phyloP scores from a whole-genome alignment of 2,797 vertebrate species.

The Crocodylus rhombifer region DNA sequence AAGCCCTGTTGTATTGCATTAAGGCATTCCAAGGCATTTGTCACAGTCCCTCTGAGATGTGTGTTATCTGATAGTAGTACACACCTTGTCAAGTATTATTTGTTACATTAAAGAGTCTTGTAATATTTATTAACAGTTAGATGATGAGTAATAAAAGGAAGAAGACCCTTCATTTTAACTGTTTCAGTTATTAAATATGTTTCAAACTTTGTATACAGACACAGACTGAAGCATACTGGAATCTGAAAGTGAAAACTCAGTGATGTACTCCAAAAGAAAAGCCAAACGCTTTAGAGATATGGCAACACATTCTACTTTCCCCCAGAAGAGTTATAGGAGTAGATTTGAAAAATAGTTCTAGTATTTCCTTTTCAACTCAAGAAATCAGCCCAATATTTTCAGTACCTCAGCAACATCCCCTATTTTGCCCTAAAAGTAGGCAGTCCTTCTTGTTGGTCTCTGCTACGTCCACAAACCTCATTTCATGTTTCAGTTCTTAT shows the following conservation, averaged over 20 bases:
- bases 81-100: conserved; percentile 68
- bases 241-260: background rate
- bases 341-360: rapidly evolving
- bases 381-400: background rate
- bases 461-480: too few species aligned
- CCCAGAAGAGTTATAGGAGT: background rate
- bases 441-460: background rate
- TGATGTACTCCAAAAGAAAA: rapidly evolving
- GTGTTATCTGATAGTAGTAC: conserved; percentile 50
- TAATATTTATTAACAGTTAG: conserved; percentile 65
- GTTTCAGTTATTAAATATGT: conserved; percentile 5
- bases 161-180: conserved; percentile 27
- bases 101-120: conserved; percentile 49
- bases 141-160: conserved; percentile 40
- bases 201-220: background rate
- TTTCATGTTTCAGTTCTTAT: background rate
- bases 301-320: background rate
- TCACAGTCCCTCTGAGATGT: background rate
- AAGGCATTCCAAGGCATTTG: conserved; percentile 40
- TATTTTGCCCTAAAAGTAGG: background rate
- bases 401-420: background rate
- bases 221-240: background rate
- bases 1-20: conserved; percentile 46
- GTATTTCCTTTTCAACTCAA: background rate
- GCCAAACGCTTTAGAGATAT: background rate